Evolutionary conservation across 2,113 vertebrate species (phyloP).

Genomic region (Brachypodius melanocephalos): DNA sequence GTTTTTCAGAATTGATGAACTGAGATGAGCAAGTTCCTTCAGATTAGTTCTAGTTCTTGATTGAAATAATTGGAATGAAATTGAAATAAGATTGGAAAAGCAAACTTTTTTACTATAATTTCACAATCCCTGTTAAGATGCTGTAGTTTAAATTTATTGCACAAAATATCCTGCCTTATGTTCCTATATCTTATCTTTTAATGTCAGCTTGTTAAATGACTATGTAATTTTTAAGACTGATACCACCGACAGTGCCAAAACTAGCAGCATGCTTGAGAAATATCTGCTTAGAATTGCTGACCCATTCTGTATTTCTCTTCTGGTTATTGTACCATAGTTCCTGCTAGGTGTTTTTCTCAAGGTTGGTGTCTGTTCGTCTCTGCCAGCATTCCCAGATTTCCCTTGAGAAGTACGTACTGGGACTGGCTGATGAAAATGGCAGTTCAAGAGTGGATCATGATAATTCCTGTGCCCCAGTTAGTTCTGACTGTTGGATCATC

Average conservation of each 20-base stretch:
- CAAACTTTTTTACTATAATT: not conserved
- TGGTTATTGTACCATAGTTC: not conserved
- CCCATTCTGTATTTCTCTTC: not conserved
- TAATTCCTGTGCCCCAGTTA: not conserved
- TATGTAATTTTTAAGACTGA: not conserved
- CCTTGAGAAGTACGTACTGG: not conserved
- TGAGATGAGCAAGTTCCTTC: not conserved
- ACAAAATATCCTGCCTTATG: not conserved
- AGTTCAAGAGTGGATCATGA: not conserved
- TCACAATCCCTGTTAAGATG: not conserved
- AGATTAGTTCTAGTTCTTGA: not conserved
- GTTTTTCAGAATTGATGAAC: not conserved
- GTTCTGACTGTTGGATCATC: not conserved
- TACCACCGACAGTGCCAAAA: not conserved
- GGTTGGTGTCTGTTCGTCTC: not conserved
- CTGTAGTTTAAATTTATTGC: not conserved
- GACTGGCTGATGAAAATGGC: not conserved
- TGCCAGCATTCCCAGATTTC: not conserved
- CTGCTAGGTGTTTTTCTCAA: not conserved
- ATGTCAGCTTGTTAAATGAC: not conserved
- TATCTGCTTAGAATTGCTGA: not conserved
- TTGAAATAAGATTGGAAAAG: not conserved
- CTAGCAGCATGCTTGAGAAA: not conserved
- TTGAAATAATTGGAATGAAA: too few species aligned
- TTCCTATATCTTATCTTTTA: not conserved